A percentile compares a stretch with the other conserved stretches of the same genome.
These are phyloP conservation scores for Polyommatus iphigenia DNA, from an alignment of 2,888 invertebrate genomes.

Conservation along the genomic window DNA sequence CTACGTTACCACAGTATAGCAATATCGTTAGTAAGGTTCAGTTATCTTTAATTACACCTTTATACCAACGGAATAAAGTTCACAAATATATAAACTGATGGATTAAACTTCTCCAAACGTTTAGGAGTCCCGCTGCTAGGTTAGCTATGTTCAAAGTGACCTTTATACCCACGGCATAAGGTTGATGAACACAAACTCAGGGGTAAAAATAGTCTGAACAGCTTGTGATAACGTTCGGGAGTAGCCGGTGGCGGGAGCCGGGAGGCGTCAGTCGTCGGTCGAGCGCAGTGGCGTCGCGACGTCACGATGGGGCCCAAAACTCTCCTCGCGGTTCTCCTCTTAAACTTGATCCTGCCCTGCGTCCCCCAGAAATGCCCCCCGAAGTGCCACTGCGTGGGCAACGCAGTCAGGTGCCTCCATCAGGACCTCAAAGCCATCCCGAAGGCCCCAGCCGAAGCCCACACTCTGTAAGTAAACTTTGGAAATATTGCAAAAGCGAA, in stretches of 20 bases:
- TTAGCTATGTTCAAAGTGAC: not conserved
- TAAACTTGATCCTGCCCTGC: conserved; percentile 47
- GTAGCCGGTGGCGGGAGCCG: conserved; percentile 3
- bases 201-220: not conserved
- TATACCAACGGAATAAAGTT: not conserved
- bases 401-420: conserved; percentile 59
- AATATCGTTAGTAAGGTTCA: too few relatives aligned
- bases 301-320: conserved; percentile 49
- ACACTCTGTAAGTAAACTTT: conserved; percentile 64
- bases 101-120: not conserved
- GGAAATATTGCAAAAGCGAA: conserved; percentile 40
- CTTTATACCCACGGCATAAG: not conserved
- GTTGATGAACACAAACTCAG: not conserved
- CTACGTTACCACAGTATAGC: too few relatives aligned
- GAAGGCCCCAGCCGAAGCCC: conserved; percentile 55
- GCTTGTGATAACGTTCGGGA: not conserved
- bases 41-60: not conserved
- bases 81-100: not conserved
- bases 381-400: conserved; percentile 60
- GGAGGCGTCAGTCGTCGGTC: conserved; percentile 37
- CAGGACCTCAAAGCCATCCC: conserved; percentile 59
- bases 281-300: conserved; percentile 36
- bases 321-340: conserved; percentile 52
- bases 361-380: conserved; percentile 54
- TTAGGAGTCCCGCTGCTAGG: not conserved